phyloP scores from a whole-genome alignment of 2,888 invertebrate genomes.

The Subacronicta megacephala region DNA sequence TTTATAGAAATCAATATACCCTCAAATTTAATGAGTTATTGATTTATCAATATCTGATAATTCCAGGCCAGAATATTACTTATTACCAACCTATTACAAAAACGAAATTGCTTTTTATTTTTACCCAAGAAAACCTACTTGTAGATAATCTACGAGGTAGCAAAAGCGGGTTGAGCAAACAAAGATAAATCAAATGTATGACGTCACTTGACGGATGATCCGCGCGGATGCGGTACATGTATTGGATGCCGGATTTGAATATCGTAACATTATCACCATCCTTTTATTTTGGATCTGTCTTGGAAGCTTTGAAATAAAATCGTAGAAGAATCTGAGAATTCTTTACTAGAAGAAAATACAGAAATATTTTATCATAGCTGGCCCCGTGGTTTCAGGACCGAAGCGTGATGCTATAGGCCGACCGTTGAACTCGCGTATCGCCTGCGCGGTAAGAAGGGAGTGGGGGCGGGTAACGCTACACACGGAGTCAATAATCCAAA shows the following conservation, averaged over 20 bases:
- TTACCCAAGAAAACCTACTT: constrained; percentile 35
- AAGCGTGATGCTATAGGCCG: too few relatives aligned
- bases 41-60: too few relatives aligned
- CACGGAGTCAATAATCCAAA: too few relatives aligned
- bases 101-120: constrained; percentile 40
- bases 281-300: constrained; percentile 33
- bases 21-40: too few relatives aligned
- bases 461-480: too few relatives aligned
- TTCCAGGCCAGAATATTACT: constrained; percentile 22
- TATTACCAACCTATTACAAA: too few relatives aligned
- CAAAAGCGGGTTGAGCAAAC: constrained; percentile 23
- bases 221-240: constrained; percentile 8
- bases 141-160: background rate
- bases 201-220: constrained; percentile 48
- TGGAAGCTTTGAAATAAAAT: constrained; percentile 8
- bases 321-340: background rate
- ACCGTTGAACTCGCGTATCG: too few relatives aligned
- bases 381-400: too few relatives aligned
- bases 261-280: constrained; percentile 30
- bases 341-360: too few relatives aligned
- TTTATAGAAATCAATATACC: too few relatives aligned
- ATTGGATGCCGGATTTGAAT: constrained; percentile 42
- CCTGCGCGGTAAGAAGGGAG: too few relatives aligned
- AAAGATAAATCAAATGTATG: constrained; percentile 51
- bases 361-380: too few relatives aligned